Percentiles rank a stretch among this genome's conserved stretches.
phyloP scores from a whole-genome alignment of 2,113 vertebrate genomes.

The Helogale parvula region DNA sequence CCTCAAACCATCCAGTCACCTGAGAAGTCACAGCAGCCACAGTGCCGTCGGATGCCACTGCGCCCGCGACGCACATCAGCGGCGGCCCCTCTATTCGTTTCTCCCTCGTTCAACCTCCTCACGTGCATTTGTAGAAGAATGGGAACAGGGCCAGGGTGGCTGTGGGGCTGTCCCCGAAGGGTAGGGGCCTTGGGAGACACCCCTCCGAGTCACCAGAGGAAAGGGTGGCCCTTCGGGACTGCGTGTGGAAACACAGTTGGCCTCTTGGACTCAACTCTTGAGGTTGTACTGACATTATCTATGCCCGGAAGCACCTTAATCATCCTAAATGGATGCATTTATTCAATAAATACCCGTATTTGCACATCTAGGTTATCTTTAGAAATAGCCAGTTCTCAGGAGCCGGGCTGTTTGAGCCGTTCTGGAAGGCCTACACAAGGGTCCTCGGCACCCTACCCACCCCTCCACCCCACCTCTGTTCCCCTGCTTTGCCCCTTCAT shows the following conservation, averaged over 20 bases:
- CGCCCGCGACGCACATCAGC: neutral
- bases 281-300: neutral
- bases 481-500: neutral
- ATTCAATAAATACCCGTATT: neutral
- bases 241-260: neutral
- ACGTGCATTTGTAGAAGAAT: constrained; percentile 62
- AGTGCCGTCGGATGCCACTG: neutral
- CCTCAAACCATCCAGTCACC: constrained; percentile 30
- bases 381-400: neutral
- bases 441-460: neutral
- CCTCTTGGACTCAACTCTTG: neutral
- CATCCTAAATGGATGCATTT: neutral
- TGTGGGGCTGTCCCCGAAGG: constrained; percentile 22
- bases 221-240: neutral
- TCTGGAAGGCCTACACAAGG: neutral
- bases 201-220: neutral
- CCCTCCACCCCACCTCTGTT: neutral
- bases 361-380: neutral
- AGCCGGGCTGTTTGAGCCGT: neutral
- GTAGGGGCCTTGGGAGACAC: neutral
- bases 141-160: constrained; percentile 11
- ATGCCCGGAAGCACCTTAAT: neutral
- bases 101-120: constrained; percentile 49
- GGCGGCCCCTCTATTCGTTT: neutral
- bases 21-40: neutral